phyloP scores from a whole-genome alignment of 2,888 invertebrate species.

The Temnothorax ravouxi region DNA sequence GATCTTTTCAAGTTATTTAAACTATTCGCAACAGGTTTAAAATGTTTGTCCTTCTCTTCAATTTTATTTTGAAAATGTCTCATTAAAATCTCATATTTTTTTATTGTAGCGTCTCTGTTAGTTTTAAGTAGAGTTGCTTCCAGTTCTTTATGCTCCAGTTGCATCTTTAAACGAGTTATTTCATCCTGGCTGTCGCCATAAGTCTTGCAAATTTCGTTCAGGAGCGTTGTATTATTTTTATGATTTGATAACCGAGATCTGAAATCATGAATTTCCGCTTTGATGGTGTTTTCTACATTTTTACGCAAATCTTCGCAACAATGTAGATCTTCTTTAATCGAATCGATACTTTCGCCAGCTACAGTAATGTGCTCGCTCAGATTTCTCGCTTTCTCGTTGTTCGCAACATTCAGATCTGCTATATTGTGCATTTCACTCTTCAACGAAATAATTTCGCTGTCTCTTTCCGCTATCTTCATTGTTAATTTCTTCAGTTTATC shows the following conservation, averaged over 20 bases:
- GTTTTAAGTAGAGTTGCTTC: conserved; percentile 76
- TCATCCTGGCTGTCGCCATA: conserved; percentile 71
- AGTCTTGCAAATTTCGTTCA: conserved; percentile 61
- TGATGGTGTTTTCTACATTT: conserved; percentile 72
- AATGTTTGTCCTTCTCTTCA: conserved; percentile 52
- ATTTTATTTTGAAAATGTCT: conserved; percentile 74
- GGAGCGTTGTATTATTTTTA: conserved; percentile 74
- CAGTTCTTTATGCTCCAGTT: conserved; percentile 75
- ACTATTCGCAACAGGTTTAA: conserved; percentile 10
- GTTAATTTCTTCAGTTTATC: conserved; percentile 72
- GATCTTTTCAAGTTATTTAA: neutral
- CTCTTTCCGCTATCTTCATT: conserved; percentile 71
- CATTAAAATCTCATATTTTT: conserved; percentile 78
- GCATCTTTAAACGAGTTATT: conserved; percentile 73
- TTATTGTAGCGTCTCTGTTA: conserved; percentile 76
- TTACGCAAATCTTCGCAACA: conserved; percentile 72
- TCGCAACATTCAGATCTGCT: conserved; percentile 69
- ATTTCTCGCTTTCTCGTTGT: conserved; percentile 71
- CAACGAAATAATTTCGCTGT: conserved; percentile 72
- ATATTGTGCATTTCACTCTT: conserved; percentile 68
- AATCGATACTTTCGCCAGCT: conserved; percentile 67
- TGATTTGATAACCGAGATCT: conserved; percentile 70
- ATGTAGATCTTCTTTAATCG: conserved; percentile 71
- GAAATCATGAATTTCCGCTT: conserved; percentile 73
- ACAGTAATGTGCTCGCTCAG: conserved; percentile 73